Evolutionary conservation across 2,797 vertebrate species (phyloP).

Genomic region (Pseudomugil gertrudae): DNA sequence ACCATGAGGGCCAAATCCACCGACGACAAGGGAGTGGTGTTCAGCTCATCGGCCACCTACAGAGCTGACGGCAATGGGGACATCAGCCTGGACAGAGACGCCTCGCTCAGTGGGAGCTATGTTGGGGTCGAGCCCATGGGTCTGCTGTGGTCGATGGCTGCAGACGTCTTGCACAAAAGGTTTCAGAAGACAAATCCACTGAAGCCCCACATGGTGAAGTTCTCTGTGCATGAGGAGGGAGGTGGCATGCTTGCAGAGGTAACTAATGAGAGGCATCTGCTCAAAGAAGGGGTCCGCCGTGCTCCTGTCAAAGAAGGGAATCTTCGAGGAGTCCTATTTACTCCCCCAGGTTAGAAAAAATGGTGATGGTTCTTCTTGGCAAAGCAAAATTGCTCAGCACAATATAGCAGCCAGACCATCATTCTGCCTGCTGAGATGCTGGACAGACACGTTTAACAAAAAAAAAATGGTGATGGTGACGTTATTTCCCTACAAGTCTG

Average conservation of each 20-base stretch:
- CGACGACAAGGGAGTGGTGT: constrained; percentile 77
- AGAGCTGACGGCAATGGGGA: constrained; percentile 66
- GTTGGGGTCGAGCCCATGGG: constrained; percentile 83
- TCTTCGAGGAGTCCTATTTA: constrained; percentile 57
- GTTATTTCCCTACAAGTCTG: too few relatives aligned
- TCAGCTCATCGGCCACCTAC: constrained; percentile 78
- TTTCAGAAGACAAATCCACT: constrained; percentile 72
- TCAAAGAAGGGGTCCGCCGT: constrained; percentile 48
- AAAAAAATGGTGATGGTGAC: background rate
- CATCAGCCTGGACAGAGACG: constrained; percentile 72
- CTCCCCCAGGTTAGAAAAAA: constrained; percentile 43
- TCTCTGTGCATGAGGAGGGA: constrained; percentile 65
- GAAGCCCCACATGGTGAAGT: constrained; percentile 70
- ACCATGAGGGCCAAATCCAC: constrained; percentile 70
- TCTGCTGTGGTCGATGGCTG: constrained; percentile 80
- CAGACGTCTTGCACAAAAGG: constrained; percentile 32
- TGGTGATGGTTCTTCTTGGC: too few relatives aligned
- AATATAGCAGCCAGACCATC: too few relatives aligned
- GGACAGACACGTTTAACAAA: too few relatives aligned
- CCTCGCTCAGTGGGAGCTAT: constrained; percentile 78
- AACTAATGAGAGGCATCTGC: constrained; percentile 58
- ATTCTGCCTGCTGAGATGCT: too few relatives aligned
- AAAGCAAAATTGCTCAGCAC: too few relatives aligned
- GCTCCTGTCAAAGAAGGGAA: constrained; percentile 28
- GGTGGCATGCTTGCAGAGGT: constrained; percentile 37